These are phyloP conservation scores for Phymanthus crucifer DNA, from an alignment of 92 coral and sea anemone genomes.

Conservation along the genomic window DNA sequence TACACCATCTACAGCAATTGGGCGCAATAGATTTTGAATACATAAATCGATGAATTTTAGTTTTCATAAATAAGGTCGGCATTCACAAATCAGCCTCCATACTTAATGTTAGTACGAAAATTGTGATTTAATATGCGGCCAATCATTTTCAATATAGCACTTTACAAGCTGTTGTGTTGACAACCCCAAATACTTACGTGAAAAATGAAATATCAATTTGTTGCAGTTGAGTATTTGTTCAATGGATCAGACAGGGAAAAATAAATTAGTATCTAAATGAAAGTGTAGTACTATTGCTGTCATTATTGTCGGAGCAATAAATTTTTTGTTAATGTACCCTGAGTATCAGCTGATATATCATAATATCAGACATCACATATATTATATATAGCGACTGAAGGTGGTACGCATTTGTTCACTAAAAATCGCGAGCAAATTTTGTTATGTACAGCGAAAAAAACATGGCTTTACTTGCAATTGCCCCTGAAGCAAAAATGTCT, in stretches of 20 bases:
- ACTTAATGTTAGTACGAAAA: neutral
- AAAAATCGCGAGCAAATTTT: neutral
- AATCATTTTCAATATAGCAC: neutral
- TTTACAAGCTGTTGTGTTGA: neutral
- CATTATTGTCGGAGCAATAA: conserved; percentile 5
- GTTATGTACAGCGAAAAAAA: neutral
- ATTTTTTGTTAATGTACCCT: neutral
- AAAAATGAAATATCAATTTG: neutral
- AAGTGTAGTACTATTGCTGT: neutral
- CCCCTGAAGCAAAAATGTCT: neutral
- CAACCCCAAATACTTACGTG: neutral
- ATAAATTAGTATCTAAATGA: neutral
- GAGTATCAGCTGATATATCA: neutral
- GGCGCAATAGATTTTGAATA: neutral
- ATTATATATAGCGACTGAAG: neutral
- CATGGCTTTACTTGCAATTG: neutral
- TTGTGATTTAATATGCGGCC: neutral
- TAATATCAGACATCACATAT: neutral
- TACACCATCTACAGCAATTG: neutral
- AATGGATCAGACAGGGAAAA: neutral
- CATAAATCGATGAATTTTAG: neutral
- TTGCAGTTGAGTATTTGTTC: no score
- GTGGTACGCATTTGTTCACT: conserved; percentile 7
- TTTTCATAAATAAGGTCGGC: conserved; percentile 1
- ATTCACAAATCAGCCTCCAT: neutral